Evolutionary conservation across 1,140 invertebrate genomes (phyloP).

Genomic region (Aphis gossypii): DNA sequence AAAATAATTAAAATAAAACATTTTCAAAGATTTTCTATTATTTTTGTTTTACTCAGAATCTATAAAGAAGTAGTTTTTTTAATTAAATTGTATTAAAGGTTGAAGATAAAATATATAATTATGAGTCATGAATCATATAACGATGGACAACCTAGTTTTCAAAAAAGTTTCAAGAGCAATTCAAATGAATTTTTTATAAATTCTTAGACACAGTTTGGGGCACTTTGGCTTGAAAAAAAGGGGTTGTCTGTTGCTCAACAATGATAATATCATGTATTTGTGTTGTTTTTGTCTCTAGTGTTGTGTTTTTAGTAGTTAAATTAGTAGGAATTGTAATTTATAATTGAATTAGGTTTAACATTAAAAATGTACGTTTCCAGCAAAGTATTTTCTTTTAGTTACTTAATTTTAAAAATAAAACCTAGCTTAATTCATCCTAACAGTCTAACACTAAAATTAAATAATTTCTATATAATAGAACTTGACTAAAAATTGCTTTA

Average conservation of each 20-base stretch:
- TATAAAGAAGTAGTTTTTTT: background rate
- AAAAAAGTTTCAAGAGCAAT: background rate
- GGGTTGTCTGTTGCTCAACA: background rate
- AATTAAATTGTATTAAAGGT: background rate
- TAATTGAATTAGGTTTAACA: too few relatives aligned
- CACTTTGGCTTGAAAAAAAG: background rate
- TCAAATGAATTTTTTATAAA: background rate
- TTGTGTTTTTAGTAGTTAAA: too few relatives aligned
- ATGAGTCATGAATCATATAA: background rate
- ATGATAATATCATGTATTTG: background rate
- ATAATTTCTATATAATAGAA: background rate
- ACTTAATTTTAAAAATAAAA: too few relatives aligned
- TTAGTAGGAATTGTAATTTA: too few relatives aligned
- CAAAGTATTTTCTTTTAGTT: too few relatives aligned
- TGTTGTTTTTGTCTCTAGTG: too few relatives aligned
- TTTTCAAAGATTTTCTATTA: background rate
- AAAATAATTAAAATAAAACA: background rate
- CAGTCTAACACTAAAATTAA: too few relatives aligned
- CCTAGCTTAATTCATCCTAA: too few relatives aligned
- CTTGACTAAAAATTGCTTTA: background rate
- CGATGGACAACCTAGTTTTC: background rate
- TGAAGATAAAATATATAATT: background rate
- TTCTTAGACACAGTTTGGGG: background rate
- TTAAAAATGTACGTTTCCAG: too few relatives aligned
- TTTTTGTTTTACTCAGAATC: background rate